Percentiles rank a stretch among this genome's conserved stretches.
These are phyloP conservation scores for Deilephila elpenor DNA, from an alignment of 2,888 invertebrate species.

Conservation along the genomic window DNA sequence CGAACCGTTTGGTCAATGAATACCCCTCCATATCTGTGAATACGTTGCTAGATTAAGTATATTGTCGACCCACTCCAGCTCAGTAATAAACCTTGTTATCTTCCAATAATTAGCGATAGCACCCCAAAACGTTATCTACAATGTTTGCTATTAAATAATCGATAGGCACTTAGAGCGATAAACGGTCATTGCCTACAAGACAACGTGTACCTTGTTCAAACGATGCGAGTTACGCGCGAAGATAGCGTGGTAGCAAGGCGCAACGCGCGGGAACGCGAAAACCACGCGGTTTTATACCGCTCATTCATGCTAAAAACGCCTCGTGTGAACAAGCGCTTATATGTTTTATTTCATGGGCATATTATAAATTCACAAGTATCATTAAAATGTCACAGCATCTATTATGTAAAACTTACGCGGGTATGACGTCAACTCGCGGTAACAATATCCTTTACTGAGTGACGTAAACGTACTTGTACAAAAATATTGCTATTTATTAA, in stretches of 20 bases:
- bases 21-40: constrained; percentile 34
- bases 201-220: constrained; percentile 36
- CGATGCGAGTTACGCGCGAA: constrained; percentile 15
- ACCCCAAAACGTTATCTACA: constrained; percentile 76
- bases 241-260: background rate
- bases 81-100: constrained; percentile 78
- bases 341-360: background rate
- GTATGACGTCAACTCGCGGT: background rate
- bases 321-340: background rate
- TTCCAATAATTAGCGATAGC: constrained; percentile 82
- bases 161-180: constrained; percentile 73
- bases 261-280: no score
- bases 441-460: background rate
- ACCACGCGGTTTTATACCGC: background rate
- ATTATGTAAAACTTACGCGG: constrained; percentile 20
- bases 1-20: background rate
- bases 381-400: constrained; percentile 14
- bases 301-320: background rate
- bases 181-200: constrained; percentile 74
- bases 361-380: constrained; percentile 5
- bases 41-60: constrained; percentile 52
- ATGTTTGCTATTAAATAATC: constrained; percentile 84
- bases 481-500: background rate
- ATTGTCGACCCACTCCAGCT: constrained; percentile 69
- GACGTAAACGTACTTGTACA: background rate